phyloP scores from a whole-genome alignment of 2,797 vertebrate species.

The Todus mexicanus region DNA sequence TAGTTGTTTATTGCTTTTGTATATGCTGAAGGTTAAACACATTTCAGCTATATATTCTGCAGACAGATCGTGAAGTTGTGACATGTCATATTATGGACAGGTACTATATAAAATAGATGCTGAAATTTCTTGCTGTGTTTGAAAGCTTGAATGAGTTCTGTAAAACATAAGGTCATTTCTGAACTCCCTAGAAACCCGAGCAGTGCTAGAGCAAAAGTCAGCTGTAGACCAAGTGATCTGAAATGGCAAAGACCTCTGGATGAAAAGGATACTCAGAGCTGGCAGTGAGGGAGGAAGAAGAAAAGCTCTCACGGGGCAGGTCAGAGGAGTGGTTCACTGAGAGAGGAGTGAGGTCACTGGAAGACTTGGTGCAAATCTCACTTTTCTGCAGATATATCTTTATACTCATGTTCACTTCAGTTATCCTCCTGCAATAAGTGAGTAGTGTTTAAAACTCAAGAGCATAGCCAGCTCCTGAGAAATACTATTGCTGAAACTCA shows the following conservation, averaged over 20 bases:
- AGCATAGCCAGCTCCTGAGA: background rate
- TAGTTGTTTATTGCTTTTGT: background rate
- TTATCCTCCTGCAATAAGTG: background rate
- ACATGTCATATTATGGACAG: background rate
- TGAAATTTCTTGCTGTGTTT: background rate
- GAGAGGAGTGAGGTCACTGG: background rate
- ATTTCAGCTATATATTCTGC: background rate
- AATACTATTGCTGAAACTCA: background rate
- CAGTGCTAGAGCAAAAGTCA: background rate
- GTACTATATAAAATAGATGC: background rate
- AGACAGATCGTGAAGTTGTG: background rate
- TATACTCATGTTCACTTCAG: background rate
- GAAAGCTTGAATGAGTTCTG: background rate
- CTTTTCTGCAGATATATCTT: background rate
- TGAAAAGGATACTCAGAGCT: background rate
- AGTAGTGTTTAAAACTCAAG: background rate
- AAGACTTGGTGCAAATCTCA: background rate
- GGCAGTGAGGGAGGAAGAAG: background rate
- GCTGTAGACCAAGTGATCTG: background rate
- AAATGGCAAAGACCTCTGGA: background rate
- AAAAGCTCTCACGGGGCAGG: background rate
- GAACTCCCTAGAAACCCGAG: conserved; percentile 26
- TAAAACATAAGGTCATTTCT: conserved; percentile 12
- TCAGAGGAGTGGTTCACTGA: background rate
- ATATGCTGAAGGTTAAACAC: background rate